Evolutionary conservation across 2,888 invertebrate genomes (phyloP).

Genomic region (Neoaliturus tenellus): DNA sequence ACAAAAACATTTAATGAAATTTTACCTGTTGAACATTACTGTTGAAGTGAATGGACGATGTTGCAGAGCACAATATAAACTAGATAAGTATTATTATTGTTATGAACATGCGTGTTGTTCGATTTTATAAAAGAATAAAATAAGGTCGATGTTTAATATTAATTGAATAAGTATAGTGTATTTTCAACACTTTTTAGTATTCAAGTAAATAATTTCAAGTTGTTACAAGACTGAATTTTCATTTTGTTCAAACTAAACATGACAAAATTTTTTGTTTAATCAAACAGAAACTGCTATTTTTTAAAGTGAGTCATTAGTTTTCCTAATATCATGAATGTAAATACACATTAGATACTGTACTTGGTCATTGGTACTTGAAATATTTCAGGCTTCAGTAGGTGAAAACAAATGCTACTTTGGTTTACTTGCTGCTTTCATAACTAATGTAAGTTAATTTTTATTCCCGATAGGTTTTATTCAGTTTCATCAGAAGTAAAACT

Average conservation of each 20-base stretch:
- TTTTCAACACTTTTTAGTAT: constrained; percentile 39
- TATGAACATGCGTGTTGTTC: constrained; percentile 52
- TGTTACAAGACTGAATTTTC: constrained; percentile 40
- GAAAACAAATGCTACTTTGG: not conserved
- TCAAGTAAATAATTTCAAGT: not conserved
- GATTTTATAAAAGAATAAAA: constrained; percentile 48
- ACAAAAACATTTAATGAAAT: constrained; percentile 10
- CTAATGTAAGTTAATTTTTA: too few species aligned
- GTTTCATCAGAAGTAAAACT: too few species aligned
- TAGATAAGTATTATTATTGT: constrained; percentile 54
- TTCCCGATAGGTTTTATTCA: too few species aligned
- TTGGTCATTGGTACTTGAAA: constrained; percentile 34
- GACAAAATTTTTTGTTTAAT: not conserved
- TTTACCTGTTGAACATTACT: constrained; percentile 24
- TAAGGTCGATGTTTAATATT: constrained; percentile 37
- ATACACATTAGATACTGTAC: constrained; percentile 36
- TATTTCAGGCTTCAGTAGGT: constrained; percentile 29
- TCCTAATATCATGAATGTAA: constrained; percentile 31
- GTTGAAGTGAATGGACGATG: constrained; percentile 17
- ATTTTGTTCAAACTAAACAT: constrained; percentile 5
- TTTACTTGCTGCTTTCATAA: not conserved
- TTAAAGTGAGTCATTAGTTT: constrained; percentile 15
- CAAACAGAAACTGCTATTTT: constrained; percentile 19
- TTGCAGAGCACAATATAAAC: constrained; percentile 42
- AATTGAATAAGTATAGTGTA: constrained; percentile 34